Evolutionary conservation across 2,888 invertebrate genomes (phyloP), one percentile per base, ranked within the genome.

Genomic region (Meiosimyza platycephala): DNA sequence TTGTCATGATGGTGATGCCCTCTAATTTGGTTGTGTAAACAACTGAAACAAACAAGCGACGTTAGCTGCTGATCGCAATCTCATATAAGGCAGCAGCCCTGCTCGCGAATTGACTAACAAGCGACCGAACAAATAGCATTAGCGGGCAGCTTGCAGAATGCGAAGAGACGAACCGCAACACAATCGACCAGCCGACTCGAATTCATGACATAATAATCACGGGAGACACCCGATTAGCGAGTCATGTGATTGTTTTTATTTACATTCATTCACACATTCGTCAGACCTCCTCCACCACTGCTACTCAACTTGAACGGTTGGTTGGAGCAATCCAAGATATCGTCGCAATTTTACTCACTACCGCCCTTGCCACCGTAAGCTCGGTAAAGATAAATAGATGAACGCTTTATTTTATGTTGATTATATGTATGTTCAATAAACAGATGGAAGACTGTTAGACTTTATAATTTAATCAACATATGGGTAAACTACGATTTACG

Each of bases 181-280:
- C 59, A 79, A 79, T 82, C 82, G 75, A 75, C 80, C 74, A 80
- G 80, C 48, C 40, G 40, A 40, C 55, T 57, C 22, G 22, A 69
- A 11, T 11, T 60, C 81, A 81, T 84, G 85, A 85, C 85, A 85
- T 85, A 84, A 86, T 86, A 86, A 85, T 85, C 85, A 86, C 85
- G 85, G 83, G 85, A 85, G 85, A 76, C 83, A 79, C 81, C 80
- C 83, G 85, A 84, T 85, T 84, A 85, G 81, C 84, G 80, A 85
- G 85, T 85, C 85, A 85, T 85, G 85, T 85, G 85, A 85, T 86
- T 85, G 83, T 80, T 84, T 84, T 84, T 81, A 80, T 83, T 83
- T 83, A 79, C 82, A 81, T 81, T 81, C 79, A 55, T 71, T 74
- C 64, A 71, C 66, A 65, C 71, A 72, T 57, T 66, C 54, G 47